Conservation (phyloP, 2,113 vertebrate species). For the Gnathonemus longibarbis region DNA sequence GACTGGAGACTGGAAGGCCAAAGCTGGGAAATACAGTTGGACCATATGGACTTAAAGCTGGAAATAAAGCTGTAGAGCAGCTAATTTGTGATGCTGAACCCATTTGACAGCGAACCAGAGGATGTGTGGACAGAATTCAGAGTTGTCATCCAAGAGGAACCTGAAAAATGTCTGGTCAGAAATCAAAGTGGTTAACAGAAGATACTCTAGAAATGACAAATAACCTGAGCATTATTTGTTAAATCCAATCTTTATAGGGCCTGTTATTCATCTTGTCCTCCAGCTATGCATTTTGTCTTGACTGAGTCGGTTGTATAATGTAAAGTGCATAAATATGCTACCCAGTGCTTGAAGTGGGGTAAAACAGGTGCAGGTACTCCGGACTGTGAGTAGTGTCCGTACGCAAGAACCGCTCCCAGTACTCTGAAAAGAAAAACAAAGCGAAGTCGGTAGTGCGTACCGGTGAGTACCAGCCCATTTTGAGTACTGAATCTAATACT, state of each 20-base stretch:
- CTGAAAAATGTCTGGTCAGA: background rate
- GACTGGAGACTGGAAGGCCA: background rate
- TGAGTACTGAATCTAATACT: background rate
- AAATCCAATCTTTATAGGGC: background rate
- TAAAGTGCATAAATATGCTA: background rate
- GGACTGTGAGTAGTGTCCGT: background rate
- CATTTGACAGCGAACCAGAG: background rate
- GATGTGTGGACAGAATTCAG: background rate
- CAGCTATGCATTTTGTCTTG: background rate
- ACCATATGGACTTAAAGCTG: background rate
- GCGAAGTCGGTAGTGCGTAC: background rate
- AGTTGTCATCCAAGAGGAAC: background rate
- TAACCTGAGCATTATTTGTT: background rate
- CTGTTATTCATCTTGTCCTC: background rate
- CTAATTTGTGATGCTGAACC: background rate
- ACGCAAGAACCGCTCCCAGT: background rate
- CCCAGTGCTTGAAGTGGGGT: background rate
- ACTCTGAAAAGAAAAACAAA: background rate
- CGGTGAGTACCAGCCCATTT: background rate
- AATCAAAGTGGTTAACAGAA: background rate
- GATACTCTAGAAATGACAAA: background rate
- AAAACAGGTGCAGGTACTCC: background rate
- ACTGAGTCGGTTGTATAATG: background rate
- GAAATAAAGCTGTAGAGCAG: background rate
- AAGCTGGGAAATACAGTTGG: background rate